Evolutionary conservation across 2,113 vertebrate genomes (phyloP), one percentile per base, ranked within the genome.

Genomic region (Alosa alosa): DNA sequence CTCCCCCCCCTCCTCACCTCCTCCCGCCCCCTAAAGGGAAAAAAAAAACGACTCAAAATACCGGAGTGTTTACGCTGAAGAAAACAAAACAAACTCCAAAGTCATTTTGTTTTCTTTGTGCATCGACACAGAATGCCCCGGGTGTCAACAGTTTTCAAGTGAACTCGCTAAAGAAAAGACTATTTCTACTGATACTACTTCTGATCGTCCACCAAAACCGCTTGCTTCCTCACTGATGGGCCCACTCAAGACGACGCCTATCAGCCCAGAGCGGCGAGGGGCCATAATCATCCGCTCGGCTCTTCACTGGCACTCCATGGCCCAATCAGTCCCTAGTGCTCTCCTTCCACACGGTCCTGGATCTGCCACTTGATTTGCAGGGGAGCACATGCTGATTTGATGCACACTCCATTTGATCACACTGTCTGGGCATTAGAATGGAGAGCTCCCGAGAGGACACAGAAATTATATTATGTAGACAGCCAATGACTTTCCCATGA

Each of bases 401-500:
- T 78, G 72, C 72, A 39, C 72, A 39, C 72, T 78, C 72, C 72
- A 78, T 78, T 78, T 78, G 72, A 78, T 78, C 72, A 78, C 72
- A 17, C 3, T 36, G 72, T 17, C 72, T 39, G 10, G 4, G 10
- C 72, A 78, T 78, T 78, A 36, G 39, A 39, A 78, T 78, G 10
- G 39, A 78, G 72, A 39, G 72, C 4, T 36, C 72, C 72, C 31
- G 15, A 17, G 72, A 6, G 72, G n/a, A 39, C 13, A 78, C 13
- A 39, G 72, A 78, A 17, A 78, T 31, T 0, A 39, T 36, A 31
- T 41, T 31, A 11, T 36, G 72, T 17, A 17, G 31, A 41, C 39
- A 78, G 31, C 31, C 72, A 78, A 5, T 78, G 72, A 39, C 72
- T 78, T 39, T 39, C 72, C 31, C 11, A 13, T 39, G 31, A 10